Evolutionary conservation across 2,113 vertebrate genomes (phyloP), one percentile per base, ranked within the genome.

Genomic region (Gulo gulo): DNA sequence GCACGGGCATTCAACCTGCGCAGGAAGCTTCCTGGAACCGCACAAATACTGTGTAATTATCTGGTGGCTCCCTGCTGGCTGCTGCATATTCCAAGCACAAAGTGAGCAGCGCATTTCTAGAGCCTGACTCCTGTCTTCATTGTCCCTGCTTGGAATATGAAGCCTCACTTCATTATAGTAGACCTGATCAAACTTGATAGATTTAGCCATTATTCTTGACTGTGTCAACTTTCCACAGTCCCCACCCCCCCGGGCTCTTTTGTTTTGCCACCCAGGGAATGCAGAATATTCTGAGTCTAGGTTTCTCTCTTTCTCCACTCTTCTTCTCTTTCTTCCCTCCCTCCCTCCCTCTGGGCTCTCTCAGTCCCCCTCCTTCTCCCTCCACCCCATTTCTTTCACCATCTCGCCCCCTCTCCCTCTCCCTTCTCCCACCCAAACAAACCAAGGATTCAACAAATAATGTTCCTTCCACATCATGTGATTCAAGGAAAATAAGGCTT

Each of bases 41-140:
- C 99, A 99, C 99, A 99, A 99, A 99, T 99, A 99, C 99, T 99
- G 99, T 99, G 99, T 99, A 99, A 99, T 99, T 99, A 99, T 99
- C 99, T 99, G 93, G 98, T 97, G 99, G 98, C 99, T 99, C 99
- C 99, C 99, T 98, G 99, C 99, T 99, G 99, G 99, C 99, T 99
- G 98, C 99, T 99, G 99, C 99, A 99, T 99, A 99, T 99, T 99
- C 99, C 99, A 99, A 98, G 98, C 99, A 99, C 99, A 99, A 99
- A 99, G 99, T 99, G 99, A 99, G 98, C 98, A 98, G 98, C 98
- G 98, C 98, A 97, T 98, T 99, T 99, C 99, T 98, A 98, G 98
- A 99, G 98, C 98, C 98, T 99, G 98, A 98, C 99, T 99, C 98
- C 99, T 99, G 98, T 99, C 99, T 99, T 99, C 99, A 99, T 99